phyloP scores from a whole-genome alignment of 2,888 invertebrate species.

The Cremastinae sp. region DNA sequence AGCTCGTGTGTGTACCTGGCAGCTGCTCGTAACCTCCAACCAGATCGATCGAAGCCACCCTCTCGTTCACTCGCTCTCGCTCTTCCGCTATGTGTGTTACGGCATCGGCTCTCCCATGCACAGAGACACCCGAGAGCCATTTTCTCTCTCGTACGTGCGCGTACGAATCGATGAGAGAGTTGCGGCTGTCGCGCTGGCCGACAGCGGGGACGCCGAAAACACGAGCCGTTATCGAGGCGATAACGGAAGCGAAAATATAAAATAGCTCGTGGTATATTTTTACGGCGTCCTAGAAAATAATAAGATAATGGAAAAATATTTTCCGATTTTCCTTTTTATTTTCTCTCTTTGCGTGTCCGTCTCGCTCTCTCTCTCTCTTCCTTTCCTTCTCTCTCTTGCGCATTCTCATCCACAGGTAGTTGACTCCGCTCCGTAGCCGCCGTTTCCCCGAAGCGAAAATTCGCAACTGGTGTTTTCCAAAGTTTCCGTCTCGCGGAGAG shows the following conservation, averaged over 20 bases:
- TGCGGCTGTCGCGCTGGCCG: background rate
- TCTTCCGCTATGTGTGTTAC: constrained; percentile 37
- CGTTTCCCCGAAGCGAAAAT: constrained; percentile 68
- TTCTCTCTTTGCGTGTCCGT: constrained; percentile 56
- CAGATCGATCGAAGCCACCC: constrained; percentile 58
- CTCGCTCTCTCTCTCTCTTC: constrained; percentile 28
- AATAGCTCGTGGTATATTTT: too few relatives aligned
- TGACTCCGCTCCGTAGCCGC: constrained; percentile 69
- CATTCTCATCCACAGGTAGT: constrained; percentile 74
- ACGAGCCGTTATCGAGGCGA: too few relatives aligned
- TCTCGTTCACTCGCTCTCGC: constrained; percentile 48
- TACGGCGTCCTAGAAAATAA: too few relatives aligned
- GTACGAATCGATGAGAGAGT: too few relatives aligned
- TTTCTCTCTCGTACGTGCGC: too few relatives aligned
- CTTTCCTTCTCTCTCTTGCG: constrained; percentile 24
- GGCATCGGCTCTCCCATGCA: constrained; percentile 34
- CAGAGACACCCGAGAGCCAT: background rate
- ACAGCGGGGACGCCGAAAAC: too few relatives aligned
- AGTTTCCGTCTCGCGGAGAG: constrained; percentile 30
- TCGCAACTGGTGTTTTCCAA: constrained; percentile 67
- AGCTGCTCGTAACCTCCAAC: constrained; percentile 58
- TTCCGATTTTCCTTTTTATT: too few relatives aligned
- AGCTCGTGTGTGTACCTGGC: constrained; percentile 48
- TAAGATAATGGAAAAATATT: too few relatives aligned
- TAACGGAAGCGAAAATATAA: too few relatives aligned